These are phyloP conservation scores for Phataginus tetradactyla DNA, from an alignment of 2,797 vertebrate species.

Conservation along the genomic window DNA sequence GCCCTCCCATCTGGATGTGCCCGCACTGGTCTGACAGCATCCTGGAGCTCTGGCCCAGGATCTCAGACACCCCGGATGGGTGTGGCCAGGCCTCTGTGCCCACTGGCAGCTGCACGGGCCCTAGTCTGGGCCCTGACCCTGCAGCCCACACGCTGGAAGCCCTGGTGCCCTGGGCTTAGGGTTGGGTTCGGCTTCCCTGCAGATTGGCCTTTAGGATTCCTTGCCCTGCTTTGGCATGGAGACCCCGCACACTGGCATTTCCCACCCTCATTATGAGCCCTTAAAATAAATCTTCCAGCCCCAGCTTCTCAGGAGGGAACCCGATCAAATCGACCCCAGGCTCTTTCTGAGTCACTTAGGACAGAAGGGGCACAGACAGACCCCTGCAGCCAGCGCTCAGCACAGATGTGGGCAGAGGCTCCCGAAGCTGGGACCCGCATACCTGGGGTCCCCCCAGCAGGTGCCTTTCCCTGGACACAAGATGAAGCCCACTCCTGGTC, in stretches of 20 bases:
- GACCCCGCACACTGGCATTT: background rate
- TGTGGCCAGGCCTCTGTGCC: rapidly evolving
- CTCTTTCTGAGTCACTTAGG: background rate
- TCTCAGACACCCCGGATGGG: background rate
- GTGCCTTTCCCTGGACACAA: background rate
- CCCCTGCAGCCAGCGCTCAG: background rate
- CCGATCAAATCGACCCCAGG: background rate
- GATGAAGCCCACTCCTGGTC: background rate
- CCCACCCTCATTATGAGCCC: background rate
- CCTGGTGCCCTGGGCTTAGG: background rate
- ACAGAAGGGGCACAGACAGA: background rate
- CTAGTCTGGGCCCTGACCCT: background rate
- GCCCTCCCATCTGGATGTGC: background rate
- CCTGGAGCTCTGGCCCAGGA: background rate
- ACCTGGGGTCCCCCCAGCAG: background rate
- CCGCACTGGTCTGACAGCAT: rapidly evolving
- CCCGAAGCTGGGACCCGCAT: background rate
- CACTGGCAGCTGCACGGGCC: background rate
- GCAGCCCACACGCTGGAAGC: background rate
- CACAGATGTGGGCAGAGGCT: background rate
- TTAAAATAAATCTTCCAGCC: background rate
- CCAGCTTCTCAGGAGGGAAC: background rate
- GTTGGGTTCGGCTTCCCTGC: background rate
- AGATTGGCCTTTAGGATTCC: background rate
- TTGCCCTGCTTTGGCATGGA: background rate